phyloP scores from a whole-genome alignment of 1,140 invertebrate species.

The Oryctes rhinoceros region DNA sequence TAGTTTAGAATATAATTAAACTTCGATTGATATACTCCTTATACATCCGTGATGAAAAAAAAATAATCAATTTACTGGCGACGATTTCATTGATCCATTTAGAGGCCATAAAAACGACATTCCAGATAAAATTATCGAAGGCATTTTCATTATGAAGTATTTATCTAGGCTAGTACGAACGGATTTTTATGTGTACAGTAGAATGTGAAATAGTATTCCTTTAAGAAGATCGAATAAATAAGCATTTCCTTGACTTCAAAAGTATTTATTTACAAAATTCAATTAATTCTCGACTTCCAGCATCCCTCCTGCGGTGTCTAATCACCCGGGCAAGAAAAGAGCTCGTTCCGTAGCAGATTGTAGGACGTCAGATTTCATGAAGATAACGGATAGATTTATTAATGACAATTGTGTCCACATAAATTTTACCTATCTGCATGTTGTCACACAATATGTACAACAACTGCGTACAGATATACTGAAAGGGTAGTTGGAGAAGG shows the following conservation, averaged over 20 bases:
- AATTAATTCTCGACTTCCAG: not conserved
- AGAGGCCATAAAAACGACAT: constrained; percentile 4
- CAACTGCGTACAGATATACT: not conserved
- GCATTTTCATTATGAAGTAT: not conserved
- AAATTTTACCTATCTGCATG: not conserved
- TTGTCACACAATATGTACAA: not conserved
- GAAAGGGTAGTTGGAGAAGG: not conserved
- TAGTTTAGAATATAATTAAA: not conserved
- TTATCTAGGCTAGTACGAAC: not conserved
- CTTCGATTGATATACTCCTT: not conserved
- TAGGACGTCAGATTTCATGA: not conserved
- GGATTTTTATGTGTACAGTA: not conserved
- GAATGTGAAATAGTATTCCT: constrained; percentile 9
- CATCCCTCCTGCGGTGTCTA: not conserved
- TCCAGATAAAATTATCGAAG: constrained; percentile 5
- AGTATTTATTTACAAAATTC: not conserved
- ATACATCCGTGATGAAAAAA: not conserved
- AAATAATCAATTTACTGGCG: not conserved
- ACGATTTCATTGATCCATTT: constrained; percentile 15
- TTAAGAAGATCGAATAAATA: not conserved
- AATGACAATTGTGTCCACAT: not conserved
- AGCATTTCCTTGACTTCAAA: constrained; percentile 6
- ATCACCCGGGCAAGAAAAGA: too few species aligned
- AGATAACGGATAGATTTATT: not conserved
- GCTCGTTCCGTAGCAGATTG: too few species aligned